These are phyloP conservation scores for Crotophaga sulcirostris DNA, from an alignment of 2,113 vertebrate species.

Conservation along the genomic window DNA sequence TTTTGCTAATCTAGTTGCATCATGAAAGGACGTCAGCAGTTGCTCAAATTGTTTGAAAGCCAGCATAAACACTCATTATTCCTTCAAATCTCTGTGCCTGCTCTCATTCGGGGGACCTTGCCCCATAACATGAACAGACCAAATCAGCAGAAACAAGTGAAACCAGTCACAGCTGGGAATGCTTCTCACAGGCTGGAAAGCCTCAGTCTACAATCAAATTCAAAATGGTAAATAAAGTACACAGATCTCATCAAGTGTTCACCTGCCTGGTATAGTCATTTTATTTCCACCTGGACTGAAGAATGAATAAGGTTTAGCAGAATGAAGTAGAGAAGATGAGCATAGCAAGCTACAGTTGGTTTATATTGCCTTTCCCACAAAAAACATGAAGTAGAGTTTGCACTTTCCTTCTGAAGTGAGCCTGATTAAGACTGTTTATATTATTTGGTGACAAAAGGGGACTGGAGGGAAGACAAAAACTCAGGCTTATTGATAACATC, in stretches of 20 bases:
- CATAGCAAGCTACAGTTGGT: neutral
- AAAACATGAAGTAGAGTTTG: neutral
- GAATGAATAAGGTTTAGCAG: neutral
- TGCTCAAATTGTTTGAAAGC: neutral
- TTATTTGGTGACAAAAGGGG: neutral
- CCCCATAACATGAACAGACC: rapidly evolving
- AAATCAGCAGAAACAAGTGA: neutral
- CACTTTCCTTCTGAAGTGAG: neutral
- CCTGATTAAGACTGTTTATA: neutral
- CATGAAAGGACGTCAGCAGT: neutral
- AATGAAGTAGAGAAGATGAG: neutral
- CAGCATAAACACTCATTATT: neutral
- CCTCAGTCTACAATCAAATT: neutral
- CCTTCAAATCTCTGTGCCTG: neutral
- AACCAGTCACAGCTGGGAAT: neutral
- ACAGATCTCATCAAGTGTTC: neutral
- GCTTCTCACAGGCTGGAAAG: neutral
- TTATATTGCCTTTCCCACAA: neutral
- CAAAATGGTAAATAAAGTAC: neutral
- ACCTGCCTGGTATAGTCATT: neutral
- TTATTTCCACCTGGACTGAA: neutral
- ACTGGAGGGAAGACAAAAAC: neutral
- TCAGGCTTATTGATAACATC: neutral
- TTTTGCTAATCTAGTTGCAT: neutral
- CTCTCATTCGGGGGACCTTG: neutral